These are phyloP conservation scores for Tringa solitaria DNA, from an alignment of 2,113 vertebrate species.

Conservation along the genomic window DNA sequence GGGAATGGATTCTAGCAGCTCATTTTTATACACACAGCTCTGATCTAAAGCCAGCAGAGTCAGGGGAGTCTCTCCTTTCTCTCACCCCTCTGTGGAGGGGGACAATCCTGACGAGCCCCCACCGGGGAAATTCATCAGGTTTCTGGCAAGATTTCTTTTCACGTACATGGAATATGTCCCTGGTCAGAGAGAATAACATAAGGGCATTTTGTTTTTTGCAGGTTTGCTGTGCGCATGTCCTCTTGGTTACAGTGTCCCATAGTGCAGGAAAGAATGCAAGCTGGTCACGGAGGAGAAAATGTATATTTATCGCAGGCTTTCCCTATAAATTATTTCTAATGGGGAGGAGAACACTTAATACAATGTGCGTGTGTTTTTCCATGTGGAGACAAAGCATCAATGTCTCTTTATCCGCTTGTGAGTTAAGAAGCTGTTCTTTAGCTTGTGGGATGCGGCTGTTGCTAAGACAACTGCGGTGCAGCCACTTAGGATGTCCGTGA, in stretches of 20 bases:
- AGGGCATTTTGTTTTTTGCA: background rate
- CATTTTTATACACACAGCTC: background rate
- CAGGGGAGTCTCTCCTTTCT: background rate
- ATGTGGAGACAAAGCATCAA: slow-evolving; percentile 8
- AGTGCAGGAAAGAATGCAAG: background rate
- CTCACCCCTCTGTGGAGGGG: background rate
- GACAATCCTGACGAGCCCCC: background rate
- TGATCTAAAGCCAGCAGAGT: background rate
- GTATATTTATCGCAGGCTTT: background rate
- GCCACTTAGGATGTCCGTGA: background rate
- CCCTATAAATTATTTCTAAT: background rate
- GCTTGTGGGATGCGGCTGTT: slow-evolving; percentile 41
- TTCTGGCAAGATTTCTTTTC: background rate
- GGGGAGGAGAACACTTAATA: background rate
- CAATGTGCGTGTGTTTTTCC: background rate
- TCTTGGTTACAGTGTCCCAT: background rate
- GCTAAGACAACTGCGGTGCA: slow-evolving; percentile 59
- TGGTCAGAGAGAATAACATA: background rate
- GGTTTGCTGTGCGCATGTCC: background rate
- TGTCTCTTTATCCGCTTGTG: background rate
- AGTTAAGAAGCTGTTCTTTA: slow-evolving; percentile 10
- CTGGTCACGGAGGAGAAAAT: background rate
- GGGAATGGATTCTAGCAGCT: background rate
- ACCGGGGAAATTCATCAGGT: background rate
- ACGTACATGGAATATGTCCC: accelerated